Evolutionary conservation across 2,888 invertebrate species (phyloP).

Genomic region (Rotaria sp.): DNA sequence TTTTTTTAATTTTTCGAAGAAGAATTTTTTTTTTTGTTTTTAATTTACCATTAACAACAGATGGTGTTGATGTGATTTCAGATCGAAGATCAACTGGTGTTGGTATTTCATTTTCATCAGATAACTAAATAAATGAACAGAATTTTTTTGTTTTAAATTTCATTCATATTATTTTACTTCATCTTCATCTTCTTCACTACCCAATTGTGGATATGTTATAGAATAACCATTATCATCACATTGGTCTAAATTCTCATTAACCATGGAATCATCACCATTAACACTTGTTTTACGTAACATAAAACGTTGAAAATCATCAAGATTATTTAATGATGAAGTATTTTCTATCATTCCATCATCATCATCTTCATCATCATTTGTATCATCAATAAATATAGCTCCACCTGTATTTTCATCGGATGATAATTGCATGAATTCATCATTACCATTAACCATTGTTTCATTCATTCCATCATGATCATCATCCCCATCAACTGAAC

Average conservation of each 20-base stretch:
- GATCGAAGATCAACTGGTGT: not conserved
- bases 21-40: not conserved
- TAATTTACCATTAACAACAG: not conserved
- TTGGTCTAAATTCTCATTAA: not conserved
- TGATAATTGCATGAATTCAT: not conserved
- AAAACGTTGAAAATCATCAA: constrained; percentile 28
- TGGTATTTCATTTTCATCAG: not conserved
- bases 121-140: not conserved
- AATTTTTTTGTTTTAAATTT: not conserved
- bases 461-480: not conserved
- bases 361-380: not conserved
- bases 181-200: constrained; percentile 27
- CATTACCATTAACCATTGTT: not conserved
- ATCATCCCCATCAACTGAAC: not conserved
- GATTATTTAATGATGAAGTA: not conserved
- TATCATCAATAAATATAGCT: not conserved
- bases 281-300: not conserved
- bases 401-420: not conserved
- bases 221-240: not conserved
- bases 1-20: not conserved
- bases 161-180: not conserved
- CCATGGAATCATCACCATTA: not conserved
- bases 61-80: not conserved
- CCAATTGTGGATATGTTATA: not conserved
- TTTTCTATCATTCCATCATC: not conserved